Evolutionary conservation across 2,113 vertebrate genomes (phyloP).

Genomic region (Dromaius novaehollandiae): DNA sequence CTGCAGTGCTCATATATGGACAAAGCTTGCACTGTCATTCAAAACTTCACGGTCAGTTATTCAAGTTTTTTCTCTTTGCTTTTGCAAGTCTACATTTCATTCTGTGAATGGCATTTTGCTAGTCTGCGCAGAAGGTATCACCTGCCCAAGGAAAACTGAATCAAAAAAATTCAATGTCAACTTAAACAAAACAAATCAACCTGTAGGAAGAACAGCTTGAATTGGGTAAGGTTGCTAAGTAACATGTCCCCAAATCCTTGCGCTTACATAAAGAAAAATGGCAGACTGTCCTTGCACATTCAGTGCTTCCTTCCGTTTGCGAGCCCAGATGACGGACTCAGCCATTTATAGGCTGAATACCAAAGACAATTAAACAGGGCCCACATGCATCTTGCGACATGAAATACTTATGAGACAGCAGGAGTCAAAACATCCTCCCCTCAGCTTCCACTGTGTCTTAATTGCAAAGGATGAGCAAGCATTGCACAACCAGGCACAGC

Average conservation of each 20-base stretch:
- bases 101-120: neutral
- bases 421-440: neutral
- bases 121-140: neutral
- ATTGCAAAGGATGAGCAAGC: neutral
- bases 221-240: neutral
- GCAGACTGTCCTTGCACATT: neutral
- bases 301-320: neutral
- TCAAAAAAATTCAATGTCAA: accelerated
- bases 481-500: neutral
- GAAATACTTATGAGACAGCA: neutral
- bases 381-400: neutral
- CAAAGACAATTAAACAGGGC: neutral
- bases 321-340: neutral
- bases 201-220: neutral
- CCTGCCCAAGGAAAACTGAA: neutral
- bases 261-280: neutral
- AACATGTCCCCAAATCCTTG: neutral
- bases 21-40: neutral
- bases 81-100: neutral
- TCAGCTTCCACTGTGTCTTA: neutral
- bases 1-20: neutral
- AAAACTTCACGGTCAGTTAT: neutral
- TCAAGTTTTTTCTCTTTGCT: neutral
- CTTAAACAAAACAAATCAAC: neutral
- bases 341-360: neutral